Conservation (phyloP, 2,797 vertebrate genomes). For the Champsocephalus gunnari region DNA sequence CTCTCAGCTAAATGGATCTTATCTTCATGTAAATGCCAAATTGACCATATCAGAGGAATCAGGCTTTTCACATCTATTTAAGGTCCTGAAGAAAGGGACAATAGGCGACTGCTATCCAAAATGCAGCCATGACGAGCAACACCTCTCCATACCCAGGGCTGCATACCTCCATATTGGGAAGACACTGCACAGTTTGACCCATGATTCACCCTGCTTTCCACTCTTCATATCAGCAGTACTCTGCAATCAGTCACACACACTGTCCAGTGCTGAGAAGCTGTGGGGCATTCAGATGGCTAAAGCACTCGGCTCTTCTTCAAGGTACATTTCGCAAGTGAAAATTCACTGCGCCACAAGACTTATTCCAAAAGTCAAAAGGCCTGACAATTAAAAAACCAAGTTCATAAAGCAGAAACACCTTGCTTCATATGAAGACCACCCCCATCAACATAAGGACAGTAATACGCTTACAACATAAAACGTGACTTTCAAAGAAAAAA, state of each 20-base stretch:
- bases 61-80: slow-evolving; percentile 66
- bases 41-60: slow-evolving; percentile 45
- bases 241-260: slow-evolving; percentile 73
- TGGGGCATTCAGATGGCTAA: slow-evolving; percentile 16
- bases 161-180: slow-evolving; percentile 64
- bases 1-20: slow-evolving; percentile 42
- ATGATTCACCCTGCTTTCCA: slow-evolving; percentile 66
- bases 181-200: slow-evolving; percentile 56
- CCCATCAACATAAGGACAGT: not conserved
- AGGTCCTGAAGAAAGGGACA: slow-evolving; percentile 49
- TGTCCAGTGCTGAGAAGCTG: slow-evolving; percentile 26
- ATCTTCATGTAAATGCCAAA: slow-evolving; percentile 60
- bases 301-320: slow-evolving; percentile 27
- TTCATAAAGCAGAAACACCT: not conserved
- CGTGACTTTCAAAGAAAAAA: not conserved
- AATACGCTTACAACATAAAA: not conserved
- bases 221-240: slow-evolving; percentile 73
- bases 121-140: slow-evolving; percentile 49
- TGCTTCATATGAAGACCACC: not conserved
- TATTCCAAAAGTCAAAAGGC: slow-evolving; percentile 16
- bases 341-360: not conserved
- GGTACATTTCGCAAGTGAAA: slow-evolving; percentile 28
- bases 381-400: not conserved
- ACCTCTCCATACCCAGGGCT: slow-evolving; percentile 61
- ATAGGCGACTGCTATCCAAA: slow-evolving; percentile 38